Evolutionary conservation across 2,113 vertebrate species (phyloP).

Genomic region (Seriola aureovittata): DNA sequence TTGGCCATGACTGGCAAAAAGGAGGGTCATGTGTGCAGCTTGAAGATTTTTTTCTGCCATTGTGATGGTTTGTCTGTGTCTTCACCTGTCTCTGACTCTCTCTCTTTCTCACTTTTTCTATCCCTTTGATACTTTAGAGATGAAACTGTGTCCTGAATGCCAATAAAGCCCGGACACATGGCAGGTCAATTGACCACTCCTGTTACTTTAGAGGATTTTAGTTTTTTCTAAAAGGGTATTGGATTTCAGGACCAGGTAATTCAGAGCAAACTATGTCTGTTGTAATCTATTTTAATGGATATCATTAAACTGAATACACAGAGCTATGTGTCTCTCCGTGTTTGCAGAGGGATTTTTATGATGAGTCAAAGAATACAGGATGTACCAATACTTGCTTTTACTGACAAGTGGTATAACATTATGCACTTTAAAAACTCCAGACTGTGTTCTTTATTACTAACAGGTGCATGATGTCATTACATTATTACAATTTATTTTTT

Average conservation of each 20-base stretch:
- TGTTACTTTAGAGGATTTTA: conserved; percentile 43
- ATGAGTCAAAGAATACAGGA: conserved; percentile 41
- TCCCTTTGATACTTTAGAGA: conserved; percentile 44
- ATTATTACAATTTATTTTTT: conserved; percentile 2
- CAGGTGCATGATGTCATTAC: conserved; percentile 46
- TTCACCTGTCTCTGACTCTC: conserved; percentile 27
- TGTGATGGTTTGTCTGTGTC: conserved; percentile 27
- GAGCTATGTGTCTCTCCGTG: conserved; percentile 12
- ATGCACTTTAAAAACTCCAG: conserved; percentile 33
- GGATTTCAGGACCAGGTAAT: conserved; percentile 58
- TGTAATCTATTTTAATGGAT: conserved; percentile 62
- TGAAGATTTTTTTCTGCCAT: conserved; percentile 19
- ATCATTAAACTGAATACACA: conserved; percentile 56
- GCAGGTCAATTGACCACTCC: conserved; percentile 49
- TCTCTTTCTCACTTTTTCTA: not conserved
- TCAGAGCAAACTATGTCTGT: conserved; percentile 47
- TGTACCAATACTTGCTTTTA: conserved; percentile 48
- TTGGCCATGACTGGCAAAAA: conserved; percentile 34
- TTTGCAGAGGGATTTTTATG: conserved; percentile 47
- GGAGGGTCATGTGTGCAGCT: conserved; percentile 39
- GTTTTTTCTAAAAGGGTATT: conserved; percentile 51
- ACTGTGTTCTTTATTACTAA: conserved; percentile 34
- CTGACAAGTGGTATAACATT: conserved; percentile 30
- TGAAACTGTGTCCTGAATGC: conserved; percentile 54
- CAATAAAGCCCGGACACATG: conserved; percentile 41